Percentiles rank a stretch among this genome's conserved stretches.
These are phyloP conservation scores for Volucella inflata DNA, from an alignment of 2,888 invertebrate genomes.

Conservation along the genomic window DNA sequence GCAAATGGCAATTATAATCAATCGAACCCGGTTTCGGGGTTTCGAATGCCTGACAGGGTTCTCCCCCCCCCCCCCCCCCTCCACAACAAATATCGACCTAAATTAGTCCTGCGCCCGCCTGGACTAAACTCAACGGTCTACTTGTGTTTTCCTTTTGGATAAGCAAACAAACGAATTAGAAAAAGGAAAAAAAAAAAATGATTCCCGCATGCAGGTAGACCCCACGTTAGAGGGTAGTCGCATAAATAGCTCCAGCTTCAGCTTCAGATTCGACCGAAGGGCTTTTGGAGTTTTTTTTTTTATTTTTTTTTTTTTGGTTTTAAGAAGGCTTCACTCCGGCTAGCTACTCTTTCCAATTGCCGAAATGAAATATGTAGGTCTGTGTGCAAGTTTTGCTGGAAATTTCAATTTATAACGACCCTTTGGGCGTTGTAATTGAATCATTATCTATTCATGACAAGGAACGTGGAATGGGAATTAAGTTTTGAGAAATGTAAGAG, in stretches of 20 bases:
- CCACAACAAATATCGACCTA: constrained; percentile 58
- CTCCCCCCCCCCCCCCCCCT: not conserved
- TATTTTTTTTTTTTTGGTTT: constrained; percentile 15
- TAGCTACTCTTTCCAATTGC: constrained; percentile 25
- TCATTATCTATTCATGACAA: constrained; percentile 75
- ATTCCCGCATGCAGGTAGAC: constrained; percentile 51
- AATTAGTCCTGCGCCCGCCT: constrained; percentile 50
- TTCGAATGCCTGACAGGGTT: not conserved
- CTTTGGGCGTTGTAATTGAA: constrained; percentile 75
- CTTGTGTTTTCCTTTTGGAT: constrained; percentile 71
- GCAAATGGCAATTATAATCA: constrained; percentile 64
- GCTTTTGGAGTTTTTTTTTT: not conserved
- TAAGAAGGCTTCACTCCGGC: constrained; percentile 6
- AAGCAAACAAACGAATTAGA: constrained; percentile 70
- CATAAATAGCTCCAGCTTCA: too few relatives aligned
- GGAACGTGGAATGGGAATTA: constrained; percentile 67
- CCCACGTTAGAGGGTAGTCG: constrained; percentile 13
- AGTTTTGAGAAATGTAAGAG: constrained; percentile 65
- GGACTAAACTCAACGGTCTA: constrained; percentile 50
- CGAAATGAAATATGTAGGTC: constrained; percentile 67
- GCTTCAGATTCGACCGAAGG: too few relatives aligned
- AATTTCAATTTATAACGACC: constrained; percentile 76
- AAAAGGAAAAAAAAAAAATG: constrained; percentile 23
- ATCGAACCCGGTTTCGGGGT: constrained; percentile 21
- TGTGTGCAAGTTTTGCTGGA: constrained; percentile 70